phyloP scores from a whole-genome alignment of 1,140 invertebrate genomes.

The Aporrectodea caliginosa region DNA sequence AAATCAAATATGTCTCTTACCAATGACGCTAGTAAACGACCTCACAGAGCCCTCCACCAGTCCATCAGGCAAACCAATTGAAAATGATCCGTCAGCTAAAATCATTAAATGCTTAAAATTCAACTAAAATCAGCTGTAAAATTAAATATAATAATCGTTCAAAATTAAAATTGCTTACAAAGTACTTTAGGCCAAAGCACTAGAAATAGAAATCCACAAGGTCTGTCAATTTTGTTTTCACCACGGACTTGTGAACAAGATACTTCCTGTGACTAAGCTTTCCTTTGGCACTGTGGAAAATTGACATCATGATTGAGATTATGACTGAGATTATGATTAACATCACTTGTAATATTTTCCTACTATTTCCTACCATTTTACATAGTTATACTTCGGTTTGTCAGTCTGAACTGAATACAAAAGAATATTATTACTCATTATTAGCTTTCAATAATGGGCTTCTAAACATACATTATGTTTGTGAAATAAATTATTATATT shows the following conservation, averaged over 20 bases:
- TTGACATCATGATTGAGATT: too few relatives aligned
- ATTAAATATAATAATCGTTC: too few relatives aligned
- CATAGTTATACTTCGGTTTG: too few relatives aligned
- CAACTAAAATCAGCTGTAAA: background rate
- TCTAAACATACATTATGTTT: too few relatives aligned
- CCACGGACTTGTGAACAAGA: background rate
- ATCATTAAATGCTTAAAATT: background rate
- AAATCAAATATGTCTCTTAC: background rate
- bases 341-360: too few relatives aligned
- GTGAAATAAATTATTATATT: too few relatives aligned
- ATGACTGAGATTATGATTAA: too few relatives aligned
- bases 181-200: background rate
- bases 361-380: too few relatives aligned
- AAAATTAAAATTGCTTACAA: too few relatives aligned
- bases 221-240: background rate
- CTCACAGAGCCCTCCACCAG: background rate
- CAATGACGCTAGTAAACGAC: background rate
- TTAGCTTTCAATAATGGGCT: too few relatives aligned
- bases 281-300: background rate
- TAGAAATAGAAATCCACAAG: background rate
- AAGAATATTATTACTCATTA: too few relatives aligned
- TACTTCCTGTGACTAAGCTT: background rate
- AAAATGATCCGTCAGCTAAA: background rate
- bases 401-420: too few relatives aligned
- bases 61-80: background rate